Evolutionary conservation across 2,888 invertebrate species (phyloP), one percentile per base, ranked within the genome.

Genomic region (Liopterus haemorrhoidalis): DNA sequence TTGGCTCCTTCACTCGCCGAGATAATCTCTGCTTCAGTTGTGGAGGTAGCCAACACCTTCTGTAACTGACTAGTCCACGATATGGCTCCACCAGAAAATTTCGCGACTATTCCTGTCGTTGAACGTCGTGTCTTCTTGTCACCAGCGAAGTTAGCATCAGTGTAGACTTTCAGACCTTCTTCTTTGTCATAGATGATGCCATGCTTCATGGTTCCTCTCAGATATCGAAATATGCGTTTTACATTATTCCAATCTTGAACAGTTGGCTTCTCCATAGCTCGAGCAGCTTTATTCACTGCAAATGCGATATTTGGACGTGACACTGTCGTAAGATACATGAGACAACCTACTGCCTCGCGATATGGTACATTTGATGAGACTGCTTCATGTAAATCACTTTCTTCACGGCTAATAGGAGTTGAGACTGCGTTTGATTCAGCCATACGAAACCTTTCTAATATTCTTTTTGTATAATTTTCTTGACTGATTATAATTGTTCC

Each of bases 351-450:
- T n/a, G n/a, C n/a, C n/a, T n/a, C n/a, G n/a, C n/a, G n/a, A n/a
- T n/a, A n/a, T n/a, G n/a, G n/a, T n/a, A 18, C 16, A n/a, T 27
- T 8, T 22, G 22, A 12, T 49, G 42, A 12, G n/a, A n/a, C n/a
- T n/a, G n/a, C n/a, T n/a, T n/a, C n/a, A n/a, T n/a, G n/a, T n/a
- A n/a, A n/a, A n/a, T n/a, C n/a, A n/a, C n/a, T n/a, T n/a, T n/a
- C n/a, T n/a, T 49, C 22, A 5, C 38, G 42, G 11, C 53, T 51
- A 1, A 49, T 50, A 1, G 56, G 56, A 14, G 53, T 53, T 1
- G 46, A 4, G 3, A 52, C 55, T 2, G 49, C 11, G 25, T 58
- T 55, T 9, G 52, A 45, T 22, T 55, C 36, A 36, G 45, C 35
- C 48, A 57, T 48, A 4, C 44, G 38, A 45, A 53, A 54, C 35